phyloP scores from a whole-genome alignment of 2,888 invertebrate species.

The Pantelozetes paolii region DNA sequence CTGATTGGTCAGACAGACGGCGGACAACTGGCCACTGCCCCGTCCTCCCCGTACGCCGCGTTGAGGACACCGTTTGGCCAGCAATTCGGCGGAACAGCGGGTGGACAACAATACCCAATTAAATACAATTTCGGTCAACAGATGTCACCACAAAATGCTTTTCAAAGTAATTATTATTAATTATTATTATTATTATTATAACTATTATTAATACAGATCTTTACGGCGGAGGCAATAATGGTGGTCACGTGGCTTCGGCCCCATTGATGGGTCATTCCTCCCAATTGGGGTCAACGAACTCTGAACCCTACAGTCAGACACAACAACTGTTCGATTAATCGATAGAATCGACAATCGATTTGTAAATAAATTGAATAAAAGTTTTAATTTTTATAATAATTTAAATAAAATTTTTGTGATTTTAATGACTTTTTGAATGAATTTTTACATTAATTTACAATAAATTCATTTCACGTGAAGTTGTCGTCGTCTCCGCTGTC shows the following conservation, averaged over 20 bases:
- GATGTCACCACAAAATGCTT: background rate
- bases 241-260: no score
- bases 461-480: background rate
- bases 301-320: background rate
- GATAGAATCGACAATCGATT: background rate
- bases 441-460: background rate
- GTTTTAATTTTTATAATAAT: background rate
- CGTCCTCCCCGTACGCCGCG: background rate
- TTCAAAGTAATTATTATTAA: no score
- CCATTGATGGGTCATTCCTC: no score
- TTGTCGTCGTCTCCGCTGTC: background rate
- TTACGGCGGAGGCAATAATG: no score
- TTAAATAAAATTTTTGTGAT: conserved; percentile 10
- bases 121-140: background rate
- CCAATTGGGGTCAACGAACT: background rate
- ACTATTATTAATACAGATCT: no score
- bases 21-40: background rate
- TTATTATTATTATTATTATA: no score
- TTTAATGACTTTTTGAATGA: conserved; percentile 1
- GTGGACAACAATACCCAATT: no score
- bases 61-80: background rate
- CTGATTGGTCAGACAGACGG: conserved; percentile 1
- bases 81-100: background rate
- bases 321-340: background rate
- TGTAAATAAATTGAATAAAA: background rate